Conservation (phyloP, 2,888 invertebrate species). For the Syrphus vitripennis region DNA sequence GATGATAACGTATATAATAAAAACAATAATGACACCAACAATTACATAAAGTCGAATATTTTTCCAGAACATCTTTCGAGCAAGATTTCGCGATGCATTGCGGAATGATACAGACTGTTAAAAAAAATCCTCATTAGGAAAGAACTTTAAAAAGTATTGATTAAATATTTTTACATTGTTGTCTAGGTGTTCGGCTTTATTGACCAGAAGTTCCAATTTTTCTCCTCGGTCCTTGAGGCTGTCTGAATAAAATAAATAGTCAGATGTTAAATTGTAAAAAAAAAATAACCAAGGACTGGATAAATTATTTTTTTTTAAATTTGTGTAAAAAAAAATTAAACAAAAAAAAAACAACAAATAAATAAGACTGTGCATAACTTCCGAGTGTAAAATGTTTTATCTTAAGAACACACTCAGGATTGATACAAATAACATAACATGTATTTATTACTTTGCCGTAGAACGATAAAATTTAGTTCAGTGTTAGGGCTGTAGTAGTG, state of each 20-base stretch:
- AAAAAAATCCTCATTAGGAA: slow-evolving; percentile 78
- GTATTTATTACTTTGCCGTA: no score
- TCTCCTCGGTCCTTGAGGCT: slow-evolving; percentile 94
- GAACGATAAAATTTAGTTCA: no score
- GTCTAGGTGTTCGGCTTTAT: slow-evolving; percentile 95
- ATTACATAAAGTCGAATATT: slow-evolving; percentile 93
- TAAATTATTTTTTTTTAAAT: not conserved
- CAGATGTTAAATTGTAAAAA: no score
- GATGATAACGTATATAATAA: slow-evolving; percentile 91
- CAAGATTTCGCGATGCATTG: slow-evolving; percentile 91
- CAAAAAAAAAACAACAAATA: no score
- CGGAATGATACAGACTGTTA: slow-evolving; percentile 94
- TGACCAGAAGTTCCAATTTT: slow-evolving; percentile 92
- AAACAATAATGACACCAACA: slow-evolving; percentile 85
- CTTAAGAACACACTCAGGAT: no score
- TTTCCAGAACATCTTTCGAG: slow-evolving; percentile 95
- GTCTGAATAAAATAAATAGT: slow-evolving; percentile 83
- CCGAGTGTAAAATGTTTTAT: no score
- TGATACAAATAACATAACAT: no score
- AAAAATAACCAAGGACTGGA: not conserved
- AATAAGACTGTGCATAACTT: no score
- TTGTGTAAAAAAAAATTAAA: no score
- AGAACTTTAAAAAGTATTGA: not conserved
- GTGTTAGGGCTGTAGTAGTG: no score
- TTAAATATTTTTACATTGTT: slow-evolving; percentile 87